These are phyloP conservation scores for Halocynthia roretzi DNA, from an alignment of 23 tunicate species.

Conservation along the genomic window DNA sequence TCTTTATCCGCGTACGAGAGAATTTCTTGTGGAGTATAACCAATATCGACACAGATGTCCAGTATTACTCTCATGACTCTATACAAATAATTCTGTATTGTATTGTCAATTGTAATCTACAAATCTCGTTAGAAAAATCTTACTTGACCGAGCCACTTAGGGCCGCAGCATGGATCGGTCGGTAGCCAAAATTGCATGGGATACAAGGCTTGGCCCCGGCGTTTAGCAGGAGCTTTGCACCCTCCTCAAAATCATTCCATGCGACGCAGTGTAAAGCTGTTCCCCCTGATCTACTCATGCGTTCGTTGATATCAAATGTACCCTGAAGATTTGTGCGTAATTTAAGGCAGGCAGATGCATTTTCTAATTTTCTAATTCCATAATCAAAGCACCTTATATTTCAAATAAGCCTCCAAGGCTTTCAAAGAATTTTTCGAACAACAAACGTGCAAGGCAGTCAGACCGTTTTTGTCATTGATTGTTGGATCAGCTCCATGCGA, in stretches of 20 bases:
- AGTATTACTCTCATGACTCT: conserved; percentile 54
- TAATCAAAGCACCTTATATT: conserved; percentile 24
- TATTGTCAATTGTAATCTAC: too few species aligned
- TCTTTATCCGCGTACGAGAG: conserved; percentile 72
- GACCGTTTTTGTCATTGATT: conserved; percentile 25
- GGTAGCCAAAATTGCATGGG: conserved; percentile 49
- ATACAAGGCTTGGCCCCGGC: conserved; percentile 66
- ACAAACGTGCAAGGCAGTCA: conserved; percentile 42
- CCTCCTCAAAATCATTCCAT: conserved; percentile 25
- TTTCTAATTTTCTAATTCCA: too few species aligned
- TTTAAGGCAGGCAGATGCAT: too few species aligned
- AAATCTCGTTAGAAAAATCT: not conserved
- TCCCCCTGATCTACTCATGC: conserved; percentile 23
- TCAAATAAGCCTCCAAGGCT: conserved; percentile 36
- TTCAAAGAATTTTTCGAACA: conserved; percentile 40
- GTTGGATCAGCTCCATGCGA: conserved; percentile 44
- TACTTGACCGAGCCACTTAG: conserved; percentile 61
- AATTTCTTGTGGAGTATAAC: conserved; percentile 35
- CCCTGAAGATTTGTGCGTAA: not conserved
- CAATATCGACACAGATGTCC: conserved; percentile 40
- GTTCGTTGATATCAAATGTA: not conserved
- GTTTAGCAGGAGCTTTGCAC: conserved; percentile 41
- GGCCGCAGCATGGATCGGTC: conserved; percentile 73
- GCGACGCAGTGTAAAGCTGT: conserved; percentile 71
- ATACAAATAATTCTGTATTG: not conserved